Conservation (phyloP, 2,797 vertebrate species). For the Chaunax sp. region DNA sequence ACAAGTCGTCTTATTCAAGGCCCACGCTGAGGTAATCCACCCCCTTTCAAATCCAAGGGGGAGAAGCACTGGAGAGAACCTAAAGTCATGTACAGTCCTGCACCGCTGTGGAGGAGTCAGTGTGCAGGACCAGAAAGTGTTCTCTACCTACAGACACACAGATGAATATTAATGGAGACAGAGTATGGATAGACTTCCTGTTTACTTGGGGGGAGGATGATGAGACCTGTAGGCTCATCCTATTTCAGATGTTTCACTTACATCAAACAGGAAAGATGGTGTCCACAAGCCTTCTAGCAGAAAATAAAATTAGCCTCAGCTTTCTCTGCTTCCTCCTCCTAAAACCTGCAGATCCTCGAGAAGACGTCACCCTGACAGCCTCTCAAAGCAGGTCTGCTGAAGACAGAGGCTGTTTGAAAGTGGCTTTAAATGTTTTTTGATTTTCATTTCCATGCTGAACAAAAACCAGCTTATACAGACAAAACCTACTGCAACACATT, state of each 20-base stretch:
- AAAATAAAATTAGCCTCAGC: too few relatives aligned
- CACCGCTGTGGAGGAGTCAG: background rate
- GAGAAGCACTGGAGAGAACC: constrained; percentile 35
- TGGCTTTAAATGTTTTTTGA: too few relatives aligned
- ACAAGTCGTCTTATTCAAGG: constrained; percentile 75
- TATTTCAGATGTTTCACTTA: constrained; percentile 2
- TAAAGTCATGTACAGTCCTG: constrained; percentile 34
- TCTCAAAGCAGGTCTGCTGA: too few relatives aligned
- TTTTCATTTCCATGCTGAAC: too few relatives aligned
- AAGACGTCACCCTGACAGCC: too few relatives aligned
- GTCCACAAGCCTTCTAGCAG: background rate
- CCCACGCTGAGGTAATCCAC: constrained; percentile 72
- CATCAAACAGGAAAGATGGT: background rate
- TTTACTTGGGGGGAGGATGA: constrained; percentile 2
- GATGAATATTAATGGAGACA: constrained; percentile 17
- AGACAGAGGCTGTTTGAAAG: too few relatives aligned
- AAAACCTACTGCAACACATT: background rate
- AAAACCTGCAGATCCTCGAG: background rate
- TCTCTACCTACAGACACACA: background rate
- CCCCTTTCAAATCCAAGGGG: constrained; percentile 53
- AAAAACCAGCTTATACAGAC: background rate
- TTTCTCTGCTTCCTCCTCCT: background rate
- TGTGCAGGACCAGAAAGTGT: background rate
- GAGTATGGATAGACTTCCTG: constrained; percentile 12
- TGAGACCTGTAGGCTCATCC: background rate